Evolutionary conservation across 2,888 invertebrate species (phyloP), one percentile per base, ranked within the genome.

Genomic region (Acrobasis repandana): DNA sequence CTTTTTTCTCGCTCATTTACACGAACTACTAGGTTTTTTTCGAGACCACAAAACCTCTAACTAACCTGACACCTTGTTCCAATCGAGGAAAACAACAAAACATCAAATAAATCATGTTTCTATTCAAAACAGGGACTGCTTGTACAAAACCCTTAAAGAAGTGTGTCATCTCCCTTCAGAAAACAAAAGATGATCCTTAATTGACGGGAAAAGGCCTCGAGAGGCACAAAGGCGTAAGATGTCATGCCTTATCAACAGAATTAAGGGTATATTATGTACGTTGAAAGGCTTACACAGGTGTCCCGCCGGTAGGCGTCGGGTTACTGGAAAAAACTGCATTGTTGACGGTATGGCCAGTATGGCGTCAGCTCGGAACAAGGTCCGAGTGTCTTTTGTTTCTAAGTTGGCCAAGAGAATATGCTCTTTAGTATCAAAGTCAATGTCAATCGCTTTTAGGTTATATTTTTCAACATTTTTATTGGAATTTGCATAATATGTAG

Each of bases 211-310:
- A 86, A 79, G 82, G 80, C 72, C 74, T 70, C 73, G 68, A 75
- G 74, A 71, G 70, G 70, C 72, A 92, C 89, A 92, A 92, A 85
- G 76, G 88, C 85, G 84, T 80, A 83, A 86, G 85, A 86, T 89
- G 92, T 90, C 92, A 90, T 83, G 90, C 86, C 82, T 80, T 90
- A 91, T 91, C 91, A 91, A 86, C 81, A 75, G 87, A 87, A 92
- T 92, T 92, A 91, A 89, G 86, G 86, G 79, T 81, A 88, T 85
- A 92, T 91, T 91, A 91, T 92, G 73, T 76, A 71, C 76, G 83
- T 77, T 89, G 90, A 90, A 90, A 88, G 89, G 91, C 85, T 91
- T 90, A 90, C 90, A 92, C 91, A 92, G 91, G 91, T 92, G 92
- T 86, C 82, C 83, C 78, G 74, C 65, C 65, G 71, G 64, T 66